Conservation (phyloP, 2,113 vertebrate genomes). For the Alectura lathami region DNA sequence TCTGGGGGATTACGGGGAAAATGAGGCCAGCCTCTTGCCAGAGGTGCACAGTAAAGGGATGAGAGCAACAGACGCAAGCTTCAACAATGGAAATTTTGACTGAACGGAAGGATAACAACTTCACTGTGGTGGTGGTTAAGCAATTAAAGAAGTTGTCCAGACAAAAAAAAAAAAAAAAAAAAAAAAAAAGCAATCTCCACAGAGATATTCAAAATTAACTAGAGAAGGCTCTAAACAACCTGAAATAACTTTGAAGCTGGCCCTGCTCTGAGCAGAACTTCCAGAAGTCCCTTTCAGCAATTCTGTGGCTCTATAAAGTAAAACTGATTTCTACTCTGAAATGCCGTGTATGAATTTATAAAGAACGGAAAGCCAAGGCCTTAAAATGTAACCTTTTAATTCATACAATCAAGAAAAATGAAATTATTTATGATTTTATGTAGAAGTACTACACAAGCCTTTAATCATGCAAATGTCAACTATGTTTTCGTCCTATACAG, state of each 20-base stretch:
- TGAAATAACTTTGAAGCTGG: background rate
- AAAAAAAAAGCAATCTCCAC: background rate
- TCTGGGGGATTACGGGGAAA: background rate
- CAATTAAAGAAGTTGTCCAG: background rate
- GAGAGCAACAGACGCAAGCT: background rate
- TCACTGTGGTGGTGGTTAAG: background rate
- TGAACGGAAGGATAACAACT: background rate
- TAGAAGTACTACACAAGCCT: background rate
- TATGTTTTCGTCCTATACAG: conserved; percentile 4
- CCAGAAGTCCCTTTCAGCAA: background rate
- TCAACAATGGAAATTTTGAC: background rate
- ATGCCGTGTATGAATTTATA: background rate
- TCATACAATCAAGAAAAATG: background rate
- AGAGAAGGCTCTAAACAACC: background rate
- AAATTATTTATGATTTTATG: conserved; percentile 6
- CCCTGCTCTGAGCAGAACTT: background rate
- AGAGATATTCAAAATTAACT: background rate
- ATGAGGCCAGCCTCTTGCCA: background rate
- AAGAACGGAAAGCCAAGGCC: background rate
- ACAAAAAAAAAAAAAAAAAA: too few relatives aligned
- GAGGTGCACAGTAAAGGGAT: background rate
- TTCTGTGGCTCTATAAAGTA: background rate
- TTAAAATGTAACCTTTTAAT: background rate
- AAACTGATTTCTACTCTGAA: background rate
- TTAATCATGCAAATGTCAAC: conserved; percentile 57